Evolutionary conservation across 2,113 vertebrate genomes (phyloP).

Genomic region (Ceyx cyanopectus): DNA sequence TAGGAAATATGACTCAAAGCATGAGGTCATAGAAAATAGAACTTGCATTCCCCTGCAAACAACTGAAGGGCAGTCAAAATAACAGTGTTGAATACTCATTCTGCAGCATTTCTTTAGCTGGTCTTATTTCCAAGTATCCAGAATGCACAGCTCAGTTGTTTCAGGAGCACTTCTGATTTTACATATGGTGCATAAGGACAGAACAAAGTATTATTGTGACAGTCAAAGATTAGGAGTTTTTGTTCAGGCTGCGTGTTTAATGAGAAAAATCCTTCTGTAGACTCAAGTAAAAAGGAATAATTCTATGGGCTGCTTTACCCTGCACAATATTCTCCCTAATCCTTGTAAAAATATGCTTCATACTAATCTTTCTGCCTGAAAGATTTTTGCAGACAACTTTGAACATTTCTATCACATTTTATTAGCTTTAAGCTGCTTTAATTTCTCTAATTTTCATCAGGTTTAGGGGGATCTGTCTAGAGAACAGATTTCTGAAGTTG

Average conservation of each 20-base stretch:
- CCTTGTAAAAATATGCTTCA: constrained; percentile 15
- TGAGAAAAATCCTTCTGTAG: neutral
- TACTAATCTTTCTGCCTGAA: constrained; percentile 23
- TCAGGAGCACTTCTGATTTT: neutral
- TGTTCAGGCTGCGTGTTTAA: neutral
- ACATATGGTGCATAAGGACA: neutral
- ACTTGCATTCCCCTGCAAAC: neutral
- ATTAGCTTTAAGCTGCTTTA: constrained; percentile 22
- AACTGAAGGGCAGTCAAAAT: neutral
- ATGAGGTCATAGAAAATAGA: neutral
- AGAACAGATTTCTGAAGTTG: neutral
- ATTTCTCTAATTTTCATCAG: constrained; percentile 26
- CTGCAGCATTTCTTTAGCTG: neutral
- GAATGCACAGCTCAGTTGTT: neutral
- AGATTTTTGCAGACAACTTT: constrained; percentile 26
- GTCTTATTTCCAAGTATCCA: neutral
- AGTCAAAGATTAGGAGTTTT: neutral
- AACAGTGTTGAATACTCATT: neutral
- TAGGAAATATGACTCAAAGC: neutral
- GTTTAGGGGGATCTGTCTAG: neutral
- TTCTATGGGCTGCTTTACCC: neutral
- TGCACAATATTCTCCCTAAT: constrained; percentile 16
- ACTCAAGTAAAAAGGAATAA: neutral
- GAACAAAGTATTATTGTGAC: neutral
- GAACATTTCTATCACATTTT: constrained; percentile 28